Evolutionary conservation across 2,113 vertebrate genomes (phyloP), one percentile per base, ranked within the genome.

Genomic region (Labrus mixtus): DNA sequence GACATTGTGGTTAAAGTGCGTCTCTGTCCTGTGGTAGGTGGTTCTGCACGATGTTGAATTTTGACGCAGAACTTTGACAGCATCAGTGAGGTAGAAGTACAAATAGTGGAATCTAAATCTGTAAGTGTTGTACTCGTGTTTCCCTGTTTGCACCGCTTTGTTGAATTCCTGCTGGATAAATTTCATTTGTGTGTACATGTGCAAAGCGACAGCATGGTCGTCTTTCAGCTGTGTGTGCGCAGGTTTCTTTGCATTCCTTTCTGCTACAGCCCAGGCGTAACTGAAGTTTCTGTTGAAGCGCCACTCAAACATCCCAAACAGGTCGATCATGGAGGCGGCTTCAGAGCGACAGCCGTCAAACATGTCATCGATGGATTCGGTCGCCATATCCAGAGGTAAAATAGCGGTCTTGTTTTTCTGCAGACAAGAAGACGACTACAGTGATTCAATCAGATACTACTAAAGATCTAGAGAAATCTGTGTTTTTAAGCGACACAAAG

Each of bases 301-400:
- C 68, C 79, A 82, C 72, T 89, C 84, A 10, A 70, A 87, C 51
- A 86, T 70, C 0, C 78, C 81, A 22, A 80, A 61, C 62, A 59
- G 9, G 67, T 88, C 63, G 1, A 84, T 76, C 48, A 22, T 1
- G 16, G 73, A 23, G 29, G 69, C 73, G 0, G 60, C 23, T 61
- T 66, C 39, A 7, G 73, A 25, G 9, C 59, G 22, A 56, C 87
- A 90, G 8, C 87, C 89, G 0, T 68, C 68, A 17, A 58, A 87
- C 87, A 86, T 89, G 85, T 89, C 89, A 16, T 90, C 89, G 16
- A 87, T 66, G 45, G 78, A 78, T 2, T 84, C 76, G 8, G 76
- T 23, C 0, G 73, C 81, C 89, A 89, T 78, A 10, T 89, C 81
- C 81, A 87, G 71, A 50, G 70, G 81, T 13, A 73, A 51, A 57